Base-by-base conservation (phyloP, 2,797 vertebrate species). In the Aselliscus stoliczkanus region DNA sequence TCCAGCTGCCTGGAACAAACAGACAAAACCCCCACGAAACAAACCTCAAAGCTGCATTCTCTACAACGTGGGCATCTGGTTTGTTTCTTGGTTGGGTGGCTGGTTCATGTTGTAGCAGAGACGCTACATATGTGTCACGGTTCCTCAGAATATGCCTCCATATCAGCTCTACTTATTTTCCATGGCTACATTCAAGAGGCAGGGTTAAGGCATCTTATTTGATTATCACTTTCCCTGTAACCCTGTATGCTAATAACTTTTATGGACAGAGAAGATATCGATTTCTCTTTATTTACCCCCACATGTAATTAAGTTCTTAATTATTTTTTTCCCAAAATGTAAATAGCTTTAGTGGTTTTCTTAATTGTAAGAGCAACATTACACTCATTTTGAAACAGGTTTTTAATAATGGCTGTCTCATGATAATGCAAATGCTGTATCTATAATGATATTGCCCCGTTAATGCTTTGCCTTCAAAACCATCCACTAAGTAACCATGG, bases 221-320 rank as follows among this genome's bases (percentile, higher is more conserved):
- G 29, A 11, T 67, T 64, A 27, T 77, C n/a, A 37, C 42, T 76
- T 90, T 75, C 62, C 62, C 27, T 56, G 6, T 37, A 67, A 56
- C 58, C 42, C 23, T 92, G 69, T 37, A 92, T 1, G 23, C 73
- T 90, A 69, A 37, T 79, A 79, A 56, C 95, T 82, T 73, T 82
- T 8, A 52, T 58, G 31, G 67, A 58, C 25, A 79, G 56, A 89
- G 56, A 75, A 47, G 62, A 56, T 27, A 42, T 34, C 20, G 82
- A 21, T 85, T 95, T 94, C 56, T 83, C 31, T 80, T 69, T 79
- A 80, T 83, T 73, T 75, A 80, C 84, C 54, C 34, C 27, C 58
- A 86, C 80, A 4, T 39, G 27, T 67, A 89, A 83, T 93, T 90
- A 92, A 94, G 60, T 93, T 83, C 18, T 52, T 86, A 88, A 84